Percentiles rank a stretch among this genome's conserved stretches.
Conservation (phyloP, 2,113 vertebrate species). For the Falcunculus frontatus region DNA sequence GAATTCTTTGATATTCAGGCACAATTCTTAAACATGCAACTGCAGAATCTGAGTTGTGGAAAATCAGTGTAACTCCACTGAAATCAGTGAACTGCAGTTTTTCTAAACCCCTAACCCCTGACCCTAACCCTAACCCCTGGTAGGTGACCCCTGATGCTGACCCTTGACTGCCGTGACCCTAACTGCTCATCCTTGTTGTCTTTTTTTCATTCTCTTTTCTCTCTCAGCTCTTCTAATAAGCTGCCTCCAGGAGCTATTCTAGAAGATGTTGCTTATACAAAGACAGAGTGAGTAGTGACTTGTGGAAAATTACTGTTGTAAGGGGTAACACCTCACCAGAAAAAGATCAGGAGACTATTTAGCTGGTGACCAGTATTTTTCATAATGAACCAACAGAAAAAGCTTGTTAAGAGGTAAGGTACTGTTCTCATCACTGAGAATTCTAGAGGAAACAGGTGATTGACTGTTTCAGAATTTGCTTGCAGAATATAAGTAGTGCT, state of each 20-base stretch:
- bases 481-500: neutral
- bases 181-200: neutral
- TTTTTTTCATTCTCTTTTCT: slow-evolving; percentile 25
- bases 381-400: neutral
- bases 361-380: neutral
- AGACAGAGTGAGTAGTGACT: slow-evolving; percentile 74
- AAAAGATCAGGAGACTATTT: neutral
- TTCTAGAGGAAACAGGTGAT: neutral
- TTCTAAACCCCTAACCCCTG: neutral
- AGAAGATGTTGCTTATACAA: slow-evolving; percentile 50
- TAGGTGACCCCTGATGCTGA: too few relatives aligned
- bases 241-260: slow-evolving; percentile 64
- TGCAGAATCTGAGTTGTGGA: neutral
- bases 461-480: neutral
- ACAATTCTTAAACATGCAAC: neutral
- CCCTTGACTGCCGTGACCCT: too few relatives aligned
- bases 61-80: neutral
- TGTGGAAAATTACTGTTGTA: neutral
- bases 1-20: neutral
- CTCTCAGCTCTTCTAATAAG: slow-evolving; percentile 69
- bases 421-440: neutral
- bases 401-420: neutral
- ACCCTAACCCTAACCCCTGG: too few relatives aligned
- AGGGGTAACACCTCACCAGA: neutral
- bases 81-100: neutral